Conservation (phyloP, 2,797 vertebrate species). For the Sebastes melanostomus region DNA sequence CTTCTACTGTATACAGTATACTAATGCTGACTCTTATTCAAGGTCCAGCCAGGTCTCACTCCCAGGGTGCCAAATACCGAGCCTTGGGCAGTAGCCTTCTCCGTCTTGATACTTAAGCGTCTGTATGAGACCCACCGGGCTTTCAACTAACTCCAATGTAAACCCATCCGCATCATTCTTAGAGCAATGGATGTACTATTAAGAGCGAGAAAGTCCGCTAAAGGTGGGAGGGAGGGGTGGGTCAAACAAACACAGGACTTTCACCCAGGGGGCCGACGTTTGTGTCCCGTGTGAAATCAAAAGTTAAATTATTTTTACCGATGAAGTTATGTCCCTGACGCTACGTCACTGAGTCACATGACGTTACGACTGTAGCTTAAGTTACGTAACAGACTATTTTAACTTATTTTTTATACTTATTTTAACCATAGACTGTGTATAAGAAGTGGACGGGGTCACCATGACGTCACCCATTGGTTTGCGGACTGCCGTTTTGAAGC, state of each 20-base stretch:
- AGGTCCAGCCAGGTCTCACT: neutral
- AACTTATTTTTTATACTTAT: neutral
- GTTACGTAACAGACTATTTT: neutral
- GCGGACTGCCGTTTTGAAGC: too few species aligned
- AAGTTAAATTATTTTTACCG: neutral
- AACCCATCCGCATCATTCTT: neutral
- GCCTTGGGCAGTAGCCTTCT: neutral
- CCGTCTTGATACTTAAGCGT: neutral
- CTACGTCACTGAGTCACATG: neutral
- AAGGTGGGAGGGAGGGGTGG: neutral
- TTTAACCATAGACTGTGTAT: too few species aligned
- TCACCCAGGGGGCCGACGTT: neutral
- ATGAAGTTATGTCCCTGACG: neutral
- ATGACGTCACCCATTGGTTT: too few species aligned
- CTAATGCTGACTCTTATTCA: conserved; percentile 3
- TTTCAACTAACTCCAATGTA: neutral
- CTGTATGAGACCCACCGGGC: neutral
- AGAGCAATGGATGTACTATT: neutral
- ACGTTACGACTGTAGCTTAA: neutral
- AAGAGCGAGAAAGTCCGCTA: neutral
- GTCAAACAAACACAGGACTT: neutral
- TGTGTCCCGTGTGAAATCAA: neutral
- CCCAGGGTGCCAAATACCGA: neutral
- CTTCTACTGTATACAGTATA: neutral
- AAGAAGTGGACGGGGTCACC: too few species aligned